phyloP scores from a whole-genome alignment of 2,113 vertebrate genomes.

The Cochlearius cochlearius region DNA sequence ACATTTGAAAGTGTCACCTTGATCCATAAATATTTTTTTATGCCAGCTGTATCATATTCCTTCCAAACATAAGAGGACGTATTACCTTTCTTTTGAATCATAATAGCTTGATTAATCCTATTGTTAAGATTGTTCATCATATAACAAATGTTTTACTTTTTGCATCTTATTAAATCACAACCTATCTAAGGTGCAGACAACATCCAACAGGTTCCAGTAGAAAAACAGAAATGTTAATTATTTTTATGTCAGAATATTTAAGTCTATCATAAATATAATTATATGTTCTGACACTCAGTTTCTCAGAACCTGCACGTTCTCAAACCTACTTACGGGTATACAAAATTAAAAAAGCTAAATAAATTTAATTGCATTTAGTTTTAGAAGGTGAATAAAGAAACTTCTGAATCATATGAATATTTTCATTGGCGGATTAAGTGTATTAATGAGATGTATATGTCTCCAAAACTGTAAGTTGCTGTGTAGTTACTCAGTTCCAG shows the following conservation, averaged over 20 bases:
- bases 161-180: not conserved
- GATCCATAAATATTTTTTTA: not conserved
- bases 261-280: not conserved
- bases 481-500: not conserved
- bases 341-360: not conserved
- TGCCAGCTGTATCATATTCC: not conserved
- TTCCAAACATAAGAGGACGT: not conserved
- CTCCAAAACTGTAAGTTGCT: not conserved
- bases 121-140: not conserved
- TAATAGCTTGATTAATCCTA: not conserved
- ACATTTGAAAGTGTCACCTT: not conserved
- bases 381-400: not conserved
- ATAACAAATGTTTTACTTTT: not conserved
- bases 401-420: not conserved
- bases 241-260: not conserved
- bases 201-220: not conserved
- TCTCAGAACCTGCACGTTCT: not conserved
- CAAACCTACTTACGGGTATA: not conserved
- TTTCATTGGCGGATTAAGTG: not conserved
- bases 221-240: not conserved
- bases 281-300: not conserved
- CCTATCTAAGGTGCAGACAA: not conserved
- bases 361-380: not conserved
- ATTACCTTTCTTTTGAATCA: not conserved
- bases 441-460: not conserved